Base-by-base conservation (phyloP, 2,888 invertebrate genomes). In the Beris morrisii region DNA sequence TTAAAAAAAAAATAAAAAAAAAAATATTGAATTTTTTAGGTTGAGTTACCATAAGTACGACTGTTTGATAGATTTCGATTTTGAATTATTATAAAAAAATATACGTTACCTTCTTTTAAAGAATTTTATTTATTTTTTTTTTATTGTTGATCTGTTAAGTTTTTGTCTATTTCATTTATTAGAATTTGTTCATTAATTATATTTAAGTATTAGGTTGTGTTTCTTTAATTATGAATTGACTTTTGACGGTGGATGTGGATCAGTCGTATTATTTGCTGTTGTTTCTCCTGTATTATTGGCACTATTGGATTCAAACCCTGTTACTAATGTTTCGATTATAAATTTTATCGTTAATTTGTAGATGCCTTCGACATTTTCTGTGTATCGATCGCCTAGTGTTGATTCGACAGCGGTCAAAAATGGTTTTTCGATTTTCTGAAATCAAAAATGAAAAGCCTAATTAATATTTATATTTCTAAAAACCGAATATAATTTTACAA, bases 271-370 rank as follows among this genome's bases (percentile, higher is more conserved):
- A 32, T 67, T 69, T 55, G 65, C 52, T 54, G 64, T 55, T 54
- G 66, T 52, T 64, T 44, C 44, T 45, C 38, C 64, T 38, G 56
- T 65, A 64, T 67, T 66, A 68, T 70, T 70, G 68, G 70, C 69
- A 70, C 69, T 68, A 65, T 70, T 69, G 63, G 66, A 68, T 53
- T 91, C 88, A 79, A 86, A 93, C 9, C 94, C 94, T 71, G 87
- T 87, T 61, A 91, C 86, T 70, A 95, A 82, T 69, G 92, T 93
- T 77, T 92, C 89, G 74, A 95, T 85, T 73, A 95, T 93, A 77
- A 94, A 92, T 77, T 88, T 88, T 76, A 95, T 94, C 64, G 93
- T 92, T 72, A 91, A 84, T 80, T 90, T 89, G 85, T 95, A 95
- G 75, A 94, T 92, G 73, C 87, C 88, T 76, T 93, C 92, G 72